A percentile compares a stretch with the other conserved stretches of the same genome.
Conservation (phyloP, 2,888 invertebrate genomes). For the Drymonia ruficornis region DNA sequence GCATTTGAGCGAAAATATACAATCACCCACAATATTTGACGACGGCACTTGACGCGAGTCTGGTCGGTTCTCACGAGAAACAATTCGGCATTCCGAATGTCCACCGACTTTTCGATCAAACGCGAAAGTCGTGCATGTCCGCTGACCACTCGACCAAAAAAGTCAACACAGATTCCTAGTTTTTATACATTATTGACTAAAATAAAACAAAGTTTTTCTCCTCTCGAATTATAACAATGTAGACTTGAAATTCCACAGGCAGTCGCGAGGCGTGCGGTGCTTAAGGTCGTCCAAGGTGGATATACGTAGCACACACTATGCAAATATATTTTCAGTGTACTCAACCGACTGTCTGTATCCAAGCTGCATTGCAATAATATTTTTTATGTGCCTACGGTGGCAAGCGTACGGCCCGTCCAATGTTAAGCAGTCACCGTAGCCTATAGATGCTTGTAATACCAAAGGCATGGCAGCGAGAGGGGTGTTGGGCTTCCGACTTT, state of each 20-base stretch:
- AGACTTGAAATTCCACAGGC: conserved; percentile 20
- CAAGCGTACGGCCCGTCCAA: no score
- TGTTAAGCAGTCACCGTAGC: no score
- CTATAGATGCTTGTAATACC: no score
- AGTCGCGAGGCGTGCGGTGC: conserved; percentile 15
- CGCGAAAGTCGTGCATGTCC: conserved; percentile 82
- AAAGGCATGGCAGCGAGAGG: no score
- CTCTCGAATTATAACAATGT: conserved; percentile 14
- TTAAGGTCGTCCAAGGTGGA: conserved; percentile 7
- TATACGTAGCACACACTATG: background rate
- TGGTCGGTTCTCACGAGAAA: conserved; percentile 81
- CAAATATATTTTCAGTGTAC: background rate
- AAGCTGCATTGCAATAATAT: no score
- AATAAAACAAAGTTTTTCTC: conserved; percentile 36
- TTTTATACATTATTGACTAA: conserved; percentile 60
- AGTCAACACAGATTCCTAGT: conserved; percentile 63
- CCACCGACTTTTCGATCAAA: conserved; percentile 73
- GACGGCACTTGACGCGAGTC: conserved; percentile 66
- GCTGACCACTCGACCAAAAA: conserved; percentile 72
- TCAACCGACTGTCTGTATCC: background rate
- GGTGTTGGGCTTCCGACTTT: no score
- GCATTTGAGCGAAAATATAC: conserved; percentile 78
- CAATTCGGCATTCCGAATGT: conserved; percentile 73
- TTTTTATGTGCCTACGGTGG: no score
- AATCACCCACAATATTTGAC: conserved; percentile 71